These are phyloP conservation scores for Hyperoplus immaculatus DNA, from an alignment of 2,797 vertebrate species.

Conservation along the genomic window DNA sequence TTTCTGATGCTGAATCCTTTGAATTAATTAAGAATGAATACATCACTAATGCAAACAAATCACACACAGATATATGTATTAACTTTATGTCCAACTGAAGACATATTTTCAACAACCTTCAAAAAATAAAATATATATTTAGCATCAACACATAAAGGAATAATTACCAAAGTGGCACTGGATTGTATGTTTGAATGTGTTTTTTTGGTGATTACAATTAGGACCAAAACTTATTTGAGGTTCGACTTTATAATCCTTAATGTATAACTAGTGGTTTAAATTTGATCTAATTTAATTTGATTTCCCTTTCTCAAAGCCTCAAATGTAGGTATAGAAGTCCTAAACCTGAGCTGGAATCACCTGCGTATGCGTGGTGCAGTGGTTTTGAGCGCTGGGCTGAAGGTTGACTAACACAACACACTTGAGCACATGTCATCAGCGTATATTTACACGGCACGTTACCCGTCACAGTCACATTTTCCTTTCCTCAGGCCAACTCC, in stretches of 20 bases:
- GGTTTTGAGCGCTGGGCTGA: constrained; percentile 81
- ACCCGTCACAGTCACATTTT: neutral
- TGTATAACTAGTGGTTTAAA: neutral
- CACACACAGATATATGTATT: neutral
- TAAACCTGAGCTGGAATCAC: constrained; percentile 88
- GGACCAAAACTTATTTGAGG: too few relatives aligned
- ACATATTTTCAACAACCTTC: too few relatives aligned
- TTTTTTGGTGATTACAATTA: too few relatives aligned
- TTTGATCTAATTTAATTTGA: neutral
- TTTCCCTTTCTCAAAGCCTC: constrained; percentile 67
- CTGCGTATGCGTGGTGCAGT: constrained; percentile 69
- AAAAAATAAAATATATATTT: too few relatives aligned
- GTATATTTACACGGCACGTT: neutral
- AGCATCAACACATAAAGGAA: too few relatives aligned
- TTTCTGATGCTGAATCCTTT: neutral
- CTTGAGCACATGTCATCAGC: neutral
- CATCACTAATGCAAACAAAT: neutral
- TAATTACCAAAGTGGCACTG: too few relatives aligned
- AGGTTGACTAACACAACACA: constrained; percentile 74
- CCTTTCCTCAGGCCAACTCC: constrained; percentile 75
- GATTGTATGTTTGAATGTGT: too few relatives aligned
- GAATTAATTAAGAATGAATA: neutral
- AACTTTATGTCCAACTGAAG: neutral
- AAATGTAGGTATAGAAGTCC: constrained; percentile 79
- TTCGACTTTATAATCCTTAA: too few relatives aligned